Conservation (phyloP, 1,140 invertebrate species). For the Habropoda laboriosa region DNA sequence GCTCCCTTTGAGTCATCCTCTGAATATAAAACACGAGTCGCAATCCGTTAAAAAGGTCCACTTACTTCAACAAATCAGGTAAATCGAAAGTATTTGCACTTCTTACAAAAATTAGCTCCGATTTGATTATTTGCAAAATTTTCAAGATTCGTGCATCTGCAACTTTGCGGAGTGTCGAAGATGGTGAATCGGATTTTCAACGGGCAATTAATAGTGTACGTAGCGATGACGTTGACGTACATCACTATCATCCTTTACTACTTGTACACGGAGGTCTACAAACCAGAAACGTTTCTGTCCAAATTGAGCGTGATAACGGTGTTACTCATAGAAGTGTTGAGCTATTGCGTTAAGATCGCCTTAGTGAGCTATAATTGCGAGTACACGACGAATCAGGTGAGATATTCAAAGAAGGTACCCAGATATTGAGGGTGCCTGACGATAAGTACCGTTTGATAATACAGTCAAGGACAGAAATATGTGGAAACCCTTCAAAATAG, state of each 20-base stretch:
- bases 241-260: conserved; percentile 14
- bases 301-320: accelerated
- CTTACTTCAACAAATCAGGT: conserved; percentile 13
- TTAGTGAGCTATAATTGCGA: conserved; percentile 12
- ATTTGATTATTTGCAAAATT: background rate
- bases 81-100: too few species aligned
- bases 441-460: too few species aligned
- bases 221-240: background rate
- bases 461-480: too few species aligned
- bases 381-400: conserved; percentile 28
- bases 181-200: conserved; percentile 15
- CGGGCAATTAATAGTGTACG: background rate
- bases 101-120: too few species aligned
- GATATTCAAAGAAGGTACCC: too few species aligned
- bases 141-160: conserved; percentile 52
- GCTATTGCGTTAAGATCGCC: background rate
- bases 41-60: background rate
- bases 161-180: conserved; percentile 38
- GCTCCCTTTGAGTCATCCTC: background rate
- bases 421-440: too few species aligned
- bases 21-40: background rate
- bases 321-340: accelerated
- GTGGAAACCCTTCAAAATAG: too few species aligned
- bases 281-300: accelerated
- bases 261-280: background rate